Conservation (phyloP, 2,888 invertebrate species). For the Tetrapedia diversipes region DNA sequence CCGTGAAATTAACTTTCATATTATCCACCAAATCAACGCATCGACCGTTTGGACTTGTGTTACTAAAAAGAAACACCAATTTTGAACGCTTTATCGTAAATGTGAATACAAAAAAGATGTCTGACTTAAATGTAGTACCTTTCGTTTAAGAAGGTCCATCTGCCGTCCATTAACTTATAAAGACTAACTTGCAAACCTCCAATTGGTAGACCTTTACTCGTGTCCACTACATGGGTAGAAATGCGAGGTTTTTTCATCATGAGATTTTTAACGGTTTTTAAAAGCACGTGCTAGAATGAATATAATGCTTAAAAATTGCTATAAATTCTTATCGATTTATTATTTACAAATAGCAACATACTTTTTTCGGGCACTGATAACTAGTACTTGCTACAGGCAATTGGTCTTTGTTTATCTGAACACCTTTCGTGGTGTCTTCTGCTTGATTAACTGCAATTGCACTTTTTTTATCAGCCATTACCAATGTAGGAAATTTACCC, state of each 20-base stretch:
- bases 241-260: conserved; percentile 84
- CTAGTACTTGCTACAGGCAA: conserved; percentile 62
- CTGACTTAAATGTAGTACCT: conserved; percentile 70
- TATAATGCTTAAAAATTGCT: background rate
- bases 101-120: background rate
- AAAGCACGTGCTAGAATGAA: conserved; percentile 52
- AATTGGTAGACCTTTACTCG: conserved; percentile 88
- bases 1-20: conserved; percentile 84
- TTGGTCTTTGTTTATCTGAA: conserved; percentile 42
- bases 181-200: conserved; percentile 87
- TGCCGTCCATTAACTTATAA: conserved; percentile 86
- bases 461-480: conserved; percentile 63
- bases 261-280: conserved; percentile 37
- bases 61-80: conserved; percentile 67
- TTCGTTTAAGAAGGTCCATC: conserved; percentile 88
- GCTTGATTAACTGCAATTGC: conserved; percentile 40
- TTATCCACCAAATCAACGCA: conserved; percentile 86
- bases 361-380: conserved; percentile 67
- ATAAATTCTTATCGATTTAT: background rate
- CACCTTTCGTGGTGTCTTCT: conserved; percentile 40
- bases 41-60: conserved; percentile 88
- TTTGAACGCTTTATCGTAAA: background rate
- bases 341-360: conserved; percentile 25
- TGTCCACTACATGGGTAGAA: conserved; percentile 90
- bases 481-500: conserved; percentile 66